These are phyloP conservation scores for Aphelinus certus DNA, from an alignment of 1,140 invertebrate genomes.

Conservation along the genomic window DNA sequence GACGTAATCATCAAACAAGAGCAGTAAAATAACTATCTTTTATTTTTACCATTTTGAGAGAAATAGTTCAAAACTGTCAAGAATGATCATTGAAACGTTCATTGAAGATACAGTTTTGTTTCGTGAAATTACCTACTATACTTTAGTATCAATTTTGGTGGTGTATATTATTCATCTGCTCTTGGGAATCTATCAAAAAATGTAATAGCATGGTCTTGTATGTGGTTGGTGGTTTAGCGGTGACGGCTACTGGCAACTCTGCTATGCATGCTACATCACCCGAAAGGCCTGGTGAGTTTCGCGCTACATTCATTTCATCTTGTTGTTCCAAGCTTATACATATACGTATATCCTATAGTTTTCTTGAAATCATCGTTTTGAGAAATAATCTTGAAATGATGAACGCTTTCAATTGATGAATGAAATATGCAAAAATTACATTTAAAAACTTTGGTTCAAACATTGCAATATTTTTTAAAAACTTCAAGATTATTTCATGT, in stretches of 20 bases:
- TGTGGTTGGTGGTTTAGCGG: constrained; percentile 64
- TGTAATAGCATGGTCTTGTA: constrained; percentile 56
- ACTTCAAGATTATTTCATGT: no score
- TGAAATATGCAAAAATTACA: no score
- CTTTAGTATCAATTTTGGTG: no score
- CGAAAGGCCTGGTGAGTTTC: constrained; percentile 64
- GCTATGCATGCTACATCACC: constrained; percentile 64
- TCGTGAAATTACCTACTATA: no score
- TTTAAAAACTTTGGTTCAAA: no score
- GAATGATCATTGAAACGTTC: no score
- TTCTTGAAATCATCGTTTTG: background rate
- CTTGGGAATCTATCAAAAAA: constrained; percentile 32
- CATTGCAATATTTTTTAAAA: no score
- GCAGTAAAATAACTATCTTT: background rate
- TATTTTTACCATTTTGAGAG: no score
- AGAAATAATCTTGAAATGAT: no score
- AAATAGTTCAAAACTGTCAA: no score
- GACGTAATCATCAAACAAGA: background rate
- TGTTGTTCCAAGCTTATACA: constrained; percentile 30
- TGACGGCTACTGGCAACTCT: constrained; percentile 61
- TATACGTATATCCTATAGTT: background rate
- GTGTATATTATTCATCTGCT: constrained; percentile 6
- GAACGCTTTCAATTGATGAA: no score
- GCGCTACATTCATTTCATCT: constrained; percentile 52
- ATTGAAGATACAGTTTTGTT: no score